Percentiles rank a stretch among this genome's conserved stretches.
phyloP scores from a whole-genome alignment of 2,797 vertebrate species.

The Hippoglossus hippoglossus region DNA sequence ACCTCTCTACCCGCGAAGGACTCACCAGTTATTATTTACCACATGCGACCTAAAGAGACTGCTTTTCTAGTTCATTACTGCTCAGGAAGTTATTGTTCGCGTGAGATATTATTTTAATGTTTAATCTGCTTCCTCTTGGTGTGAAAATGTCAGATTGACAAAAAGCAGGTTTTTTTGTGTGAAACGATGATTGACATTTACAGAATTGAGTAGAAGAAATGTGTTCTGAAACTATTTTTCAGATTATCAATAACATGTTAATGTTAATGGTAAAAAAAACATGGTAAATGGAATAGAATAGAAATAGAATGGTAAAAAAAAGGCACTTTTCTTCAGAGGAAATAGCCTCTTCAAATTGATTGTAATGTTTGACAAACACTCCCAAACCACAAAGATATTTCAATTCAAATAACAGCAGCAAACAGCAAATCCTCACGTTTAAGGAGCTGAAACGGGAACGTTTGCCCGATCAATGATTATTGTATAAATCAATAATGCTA shows the following conservation, averaged over 20 bases:
- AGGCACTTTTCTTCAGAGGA: not conserved
- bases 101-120: constrained; percentile 13
- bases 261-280: not conserved
- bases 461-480: too few species aligned
- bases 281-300: too few species aligned
- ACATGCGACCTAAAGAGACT: constrained; percentile 38
- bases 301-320: not conserved
- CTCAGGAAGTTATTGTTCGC: constrained; percentile 11
- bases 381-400: not conserved
- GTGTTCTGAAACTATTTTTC: too few species aligned
- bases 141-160: too few species aligned
- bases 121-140: too few species aligned
- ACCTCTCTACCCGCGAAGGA: constrained; percentile 42
- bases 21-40: constrained; percentile 58
- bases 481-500: too few species aligned
- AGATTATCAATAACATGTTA: too few species aligned
- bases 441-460: too few species aligned
- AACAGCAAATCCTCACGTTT: too few species aligned
- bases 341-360: constrained; percentile 3
- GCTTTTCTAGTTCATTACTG: constrained; percentile 5
- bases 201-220: not conserved
- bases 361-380: not conserved
- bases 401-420: too few species aligned
- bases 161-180: too few species aligned
- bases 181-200: not conserved